Base-by-base conservation (phyloP, 2,797 vertebrate species). In the Gephyroberyx darwinii region DNA sequence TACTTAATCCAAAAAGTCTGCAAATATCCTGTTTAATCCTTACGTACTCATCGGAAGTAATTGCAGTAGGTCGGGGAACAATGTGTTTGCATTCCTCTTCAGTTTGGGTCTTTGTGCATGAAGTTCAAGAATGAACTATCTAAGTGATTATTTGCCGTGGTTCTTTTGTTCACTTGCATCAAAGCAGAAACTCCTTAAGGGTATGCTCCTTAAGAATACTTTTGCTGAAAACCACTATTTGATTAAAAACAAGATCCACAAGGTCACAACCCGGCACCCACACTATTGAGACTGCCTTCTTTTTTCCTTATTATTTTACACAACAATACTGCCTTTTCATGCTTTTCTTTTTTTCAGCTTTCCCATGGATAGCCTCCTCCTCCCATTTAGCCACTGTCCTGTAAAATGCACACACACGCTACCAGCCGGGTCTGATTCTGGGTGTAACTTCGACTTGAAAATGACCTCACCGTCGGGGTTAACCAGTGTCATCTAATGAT, bases 401-500 rank as follows among this genome's bases (percentile, higher is more conserved):
- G 77, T 75, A 70, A 87, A 80, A 69, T 47, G 52, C 79, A 62
- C 52, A 62, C 68, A 78, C 84, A 78, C 9, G 35, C 74, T 33
- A 71, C 71, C 64, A 65, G 62, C 63, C 48, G 8, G 58, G 19
- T 57, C 39, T 33, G 65, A 71, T 83, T 70, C 70, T 77, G 88
- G 89, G 86, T 71, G 86, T 85, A 85, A 85, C 83, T 64, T 62
- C 83, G 83, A 86, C 88, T 89, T 69, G 75, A 80, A 77, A 81
- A 89, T 93, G 90, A 93, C 93, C 93, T 93, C 91, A 93, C 89
- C 88, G 80, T 75, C 60, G 67, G 87, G 91, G 92, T 94, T 91
- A 94, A 93, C 90, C 90, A 87, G 79, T 92, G 93, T 92, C 90
- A 90, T 90, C 85, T 87, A 88, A 90, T 92, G 92, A 93, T 93